Evolutionary conservation across 2,888 invertebrate species (phyloP).

Genomic region (Andrena praecox): DNA sequence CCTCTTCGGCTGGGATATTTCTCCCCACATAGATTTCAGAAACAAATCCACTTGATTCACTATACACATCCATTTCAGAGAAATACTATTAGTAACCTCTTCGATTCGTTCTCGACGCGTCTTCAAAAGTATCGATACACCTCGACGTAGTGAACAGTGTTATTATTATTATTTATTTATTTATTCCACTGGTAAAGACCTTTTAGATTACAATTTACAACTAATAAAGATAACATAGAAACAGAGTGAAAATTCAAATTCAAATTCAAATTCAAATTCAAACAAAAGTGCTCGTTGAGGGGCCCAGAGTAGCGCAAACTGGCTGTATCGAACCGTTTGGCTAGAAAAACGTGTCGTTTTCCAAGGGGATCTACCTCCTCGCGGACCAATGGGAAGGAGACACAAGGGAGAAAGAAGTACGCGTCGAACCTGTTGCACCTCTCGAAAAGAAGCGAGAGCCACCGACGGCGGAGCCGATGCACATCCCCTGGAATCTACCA

Average conservation of each 20-base stretch:
- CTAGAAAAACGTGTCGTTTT: constrained; percentile 1
- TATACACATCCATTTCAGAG: neutral
- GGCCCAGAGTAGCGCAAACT: neutral
- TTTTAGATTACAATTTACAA: too few relatives aligned
- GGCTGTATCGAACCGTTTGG: neutral
- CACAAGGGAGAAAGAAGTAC: neutral
- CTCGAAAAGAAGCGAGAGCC: constrained; percentile 18
- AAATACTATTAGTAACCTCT: neutral
- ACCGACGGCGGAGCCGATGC: constrained; percentile 12
- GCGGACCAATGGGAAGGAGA: neutral
- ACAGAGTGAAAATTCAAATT: too few relatives aligned
- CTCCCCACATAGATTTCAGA: neutral
- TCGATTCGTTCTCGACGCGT: constrained; percentile 18
- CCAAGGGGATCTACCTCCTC: neutral
- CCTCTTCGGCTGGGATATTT: constrained; percentile 38
- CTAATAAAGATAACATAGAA: too few relatives aligned
- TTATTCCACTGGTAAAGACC: too few relatives aligned
- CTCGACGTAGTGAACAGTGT: neutral
- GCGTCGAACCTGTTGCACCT: constrained; percentile 54
- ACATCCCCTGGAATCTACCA: neutral
- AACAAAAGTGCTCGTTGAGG: neutral
- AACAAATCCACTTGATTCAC: neutral
- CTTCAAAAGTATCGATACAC: neutral
- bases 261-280: too few relatives aligned
- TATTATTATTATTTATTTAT: too few relatives aligned